Percentiles rank a stretch among this genome's conserved stretches.
Evolutionary conservation across 2,113 vertebrate genomes (phyloP).

Genomic region (Ariopsis seemanni): DNA sequence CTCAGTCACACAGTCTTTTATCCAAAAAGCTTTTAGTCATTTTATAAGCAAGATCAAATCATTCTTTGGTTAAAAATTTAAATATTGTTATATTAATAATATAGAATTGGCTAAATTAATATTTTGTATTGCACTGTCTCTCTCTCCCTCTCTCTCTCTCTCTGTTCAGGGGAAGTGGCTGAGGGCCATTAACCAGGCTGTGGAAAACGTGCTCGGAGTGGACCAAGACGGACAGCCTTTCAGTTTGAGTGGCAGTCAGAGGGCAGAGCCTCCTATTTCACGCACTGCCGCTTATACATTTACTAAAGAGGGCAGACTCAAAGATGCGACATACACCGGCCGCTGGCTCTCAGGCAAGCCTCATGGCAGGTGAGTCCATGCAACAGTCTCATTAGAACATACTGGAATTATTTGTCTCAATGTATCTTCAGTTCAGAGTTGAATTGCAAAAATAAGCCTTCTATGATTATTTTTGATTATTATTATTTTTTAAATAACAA

Average conservation of each 20-base stretch:
- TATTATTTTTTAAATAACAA: neutral
- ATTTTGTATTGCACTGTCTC: neutral
- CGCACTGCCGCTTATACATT: constrained; percentile 89
- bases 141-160: neutral
- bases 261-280: constrained; percentile 83
- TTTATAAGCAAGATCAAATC: neutral
- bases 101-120: neutral
- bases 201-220: constrained; percentile 85
- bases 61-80: neutral
- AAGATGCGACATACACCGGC: constrained; percentile 87
- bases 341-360: constrained; percentile 89
- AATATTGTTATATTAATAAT: neutral
- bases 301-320: constrained; percentile 85
- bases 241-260: constrained; percentile 67
- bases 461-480: neutral
- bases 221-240: constrained; percentile 66
- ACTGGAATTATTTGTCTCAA: neutral
- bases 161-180: constrained; percentile 88
- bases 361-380: constrained; percentile 84
- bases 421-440: neutral
- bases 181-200: constrained; percentile 86
- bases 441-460: neutral
- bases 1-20: neutral
- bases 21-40: neutral
- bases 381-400: neutral